phyloP scores from a whole-genome alignment of 2,113 vertebrate genomes.

The Triplophysa dalaica region DNA sequence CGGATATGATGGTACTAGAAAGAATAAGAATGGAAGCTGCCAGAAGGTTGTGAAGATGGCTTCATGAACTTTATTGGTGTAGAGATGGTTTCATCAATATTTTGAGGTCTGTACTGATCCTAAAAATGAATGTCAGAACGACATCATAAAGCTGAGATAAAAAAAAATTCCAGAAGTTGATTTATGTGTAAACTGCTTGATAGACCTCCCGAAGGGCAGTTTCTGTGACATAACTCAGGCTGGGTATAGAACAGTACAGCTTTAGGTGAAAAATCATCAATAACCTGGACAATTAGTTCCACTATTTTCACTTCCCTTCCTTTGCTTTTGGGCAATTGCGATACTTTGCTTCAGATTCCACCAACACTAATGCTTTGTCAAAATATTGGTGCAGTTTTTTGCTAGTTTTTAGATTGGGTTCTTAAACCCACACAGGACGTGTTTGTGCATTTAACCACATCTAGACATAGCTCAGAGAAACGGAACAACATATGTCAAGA shows the following conservation, averaged over 20 bases:
- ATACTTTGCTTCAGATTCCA: background rate
- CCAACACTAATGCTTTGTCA: too few species aligned
- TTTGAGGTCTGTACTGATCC: too few species aligned
- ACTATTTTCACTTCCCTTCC: background rate
- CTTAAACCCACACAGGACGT: too few species aligned
- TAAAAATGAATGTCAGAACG: background rate
- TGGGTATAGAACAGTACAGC: background rate
- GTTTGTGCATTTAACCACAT: too few species aligned
- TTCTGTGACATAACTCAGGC: background rate
- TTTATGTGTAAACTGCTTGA: background rate
- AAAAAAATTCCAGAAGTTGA: too few species aligned
- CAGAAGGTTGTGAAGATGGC: constrained; percentile 6
- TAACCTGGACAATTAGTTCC: background rate
- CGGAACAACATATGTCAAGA: too few species aligned
- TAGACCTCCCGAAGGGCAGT: background rate
- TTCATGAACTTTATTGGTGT: constrained; percentile 5
- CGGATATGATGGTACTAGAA: too few species aligned
- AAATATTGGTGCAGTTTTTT: too few species aligned
- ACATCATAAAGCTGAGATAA: constrained; percentile 14
- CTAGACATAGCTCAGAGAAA: too few species aligned
- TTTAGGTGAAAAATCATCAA: background rate
- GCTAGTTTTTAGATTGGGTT: too few species aligned
- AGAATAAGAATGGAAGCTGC: too few species aligned
- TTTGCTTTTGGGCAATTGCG: constrained; percentile 10
- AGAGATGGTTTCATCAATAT: background rate